Evolutionary conservation across 2,888 invertebrate species (phyloP), one percentile per base, ranked within the genome.

Genomic region (Dorcus parallelipipedus): DNA sequence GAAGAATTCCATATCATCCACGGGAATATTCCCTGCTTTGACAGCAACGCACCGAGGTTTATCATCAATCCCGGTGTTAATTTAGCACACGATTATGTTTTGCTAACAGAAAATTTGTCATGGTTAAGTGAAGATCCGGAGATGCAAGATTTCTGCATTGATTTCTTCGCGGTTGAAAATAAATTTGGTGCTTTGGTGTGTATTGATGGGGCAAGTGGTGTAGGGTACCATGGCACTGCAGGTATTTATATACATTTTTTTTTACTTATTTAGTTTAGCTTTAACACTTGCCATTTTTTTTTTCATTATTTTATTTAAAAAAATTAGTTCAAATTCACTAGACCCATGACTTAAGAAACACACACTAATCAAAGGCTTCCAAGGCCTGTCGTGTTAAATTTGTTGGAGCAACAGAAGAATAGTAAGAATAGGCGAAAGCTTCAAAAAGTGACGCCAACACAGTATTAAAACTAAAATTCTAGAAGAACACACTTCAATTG

Each of bases 31-130:
- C 49, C 52, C 9, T 59, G 59, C 33, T 55, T 59, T 8, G 55
- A 48, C 42, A 43, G 33, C 10, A 52, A 48, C 26, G 51, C 47
- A 23, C 48, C 38, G 9, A 45, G 56, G 8, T 55, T 55, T 48
- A 56, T 59, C 17, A 59, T 59, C 26, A 52, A 52, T 26, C 48
- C 55, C n/a, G 47, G 43, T 38, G 45, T 38, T 9, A 52, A 56
- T 23, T n/a, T 10, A 43, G 33, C 33, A 38, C n/a, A 38, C 4
- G 10, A 38, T 9, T 14, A 45, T 20, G 50, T 43, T 45, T 20
- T 52, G 6, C 10, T 59, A 7, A 55, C 52, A n/a, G 42, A 52
- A 33, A 49, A 55, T 42, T 41, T 59, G 10, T 8, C 10, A 8
- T 49, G 52, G n/a, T 17, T 59, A 42, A 50, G 50, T 38, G 26